Percentiles rank a stretch among this genome's conserved stretches.
phyloP scores from a whole-genome alignment of 2,797 vertebrate genomes.

The Pangasius larnaudii region DNA sequence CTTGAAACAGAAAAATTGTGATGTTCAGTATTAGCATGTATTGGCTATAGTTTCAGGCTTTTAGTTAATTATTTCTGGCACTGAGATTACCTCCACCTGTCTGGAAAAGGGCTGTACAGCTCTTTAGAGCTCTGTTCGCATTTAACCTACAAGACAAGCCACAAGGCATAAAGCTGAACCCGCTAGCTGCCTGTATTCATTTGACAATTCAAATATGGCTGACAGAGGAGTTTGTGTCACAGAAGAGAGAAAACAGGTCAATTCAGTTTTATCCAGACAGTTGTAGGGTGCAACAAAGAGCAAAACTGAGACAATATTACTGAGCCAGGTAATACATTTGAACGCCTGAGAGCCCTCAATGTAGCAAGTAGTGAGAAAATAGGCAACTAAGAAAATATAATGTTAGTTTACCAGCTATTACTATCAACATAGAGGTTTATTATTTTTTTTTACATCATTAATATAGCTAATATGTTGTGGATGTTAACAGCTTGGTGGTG shows the following conservation, averaged over 20 bases:
- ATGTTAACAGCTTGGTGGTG: background rate
- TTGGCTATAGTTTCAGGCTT: background rate
- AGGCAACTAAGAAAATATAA: background rate
- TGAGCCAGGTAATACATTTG: background rate
- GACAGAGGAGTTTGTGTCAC: background rate
- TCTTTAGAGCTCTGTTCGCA: background rate
- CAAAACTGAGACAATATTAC: background rate
- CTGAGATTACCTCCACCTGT: background rate
- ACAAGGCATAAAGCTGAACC: background rate
- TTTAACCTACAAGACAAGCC: background rate
- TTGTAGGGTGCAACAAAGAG: background rate
- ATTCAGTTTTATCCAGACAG: background rate
- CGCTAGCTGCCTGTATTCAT: background rate
- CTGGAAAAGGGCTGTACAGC: background rate
- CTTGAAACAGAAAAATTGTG: background rate
- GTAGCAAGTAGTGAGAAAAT: background rate
- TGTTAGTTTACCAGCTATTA: background rate
- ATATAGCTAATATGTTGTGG: background rate
- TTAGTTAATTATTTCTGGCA: background rate
- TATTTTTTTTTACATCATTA: background rate
- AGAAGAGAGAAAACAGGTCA: background rate
- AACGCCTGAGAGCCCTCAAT: background rate
- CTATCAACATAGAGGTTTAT: background rate
- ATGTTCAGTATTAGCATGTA: background rate
- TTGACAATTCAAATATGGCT: background rate